These are phyloP conservation scores for Thalpophila matura DNA, from an alignment of 2,888 invertebrate species.

Conservation along the genomic window DNA sequence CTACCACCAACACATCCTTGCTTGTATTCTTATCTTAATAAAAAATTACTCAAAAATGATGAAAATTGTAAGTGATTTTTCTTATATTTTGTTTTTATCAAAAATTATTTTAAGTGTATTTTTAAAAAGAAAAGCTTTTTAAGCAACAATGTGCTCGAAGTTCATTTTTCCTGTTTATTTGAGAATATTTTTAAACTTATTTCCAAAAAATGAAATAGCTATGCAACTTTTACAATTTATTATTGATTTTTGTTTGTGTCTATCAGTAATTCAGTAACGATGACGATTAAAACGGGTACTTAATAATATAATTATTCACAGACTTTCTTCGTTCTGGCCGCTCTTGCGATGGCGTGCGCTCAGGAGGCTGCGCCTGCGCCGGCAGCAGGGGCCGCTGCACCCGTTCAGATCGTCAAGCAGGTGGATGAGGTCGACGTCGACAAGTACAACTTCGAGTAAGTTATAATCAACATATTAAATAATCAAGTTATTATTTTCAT, in stretches of 20 bases:
- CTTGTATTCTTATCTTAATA: slow-evolving; percentile 31
- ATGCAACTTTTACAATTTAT: no score
- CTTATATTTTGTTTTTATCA: neutral
- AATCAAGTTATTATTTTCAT: no score
- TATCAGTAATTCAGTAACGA: neutral
- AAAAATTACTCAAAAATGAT: slow-evolving; percentile 77
- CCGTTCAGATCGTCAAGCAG: slow-evolving; percentile 91
- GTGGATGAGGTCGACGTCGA: slow-evolving; percentile 91
- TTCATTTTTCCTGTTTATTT: no score
- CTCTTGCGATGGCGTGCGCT: slow-evolving; percentile 78
- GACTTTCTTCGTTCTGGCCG: slow-evolving; percentile 80
- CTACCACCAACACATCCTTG: slow-evolving; percentile 73
- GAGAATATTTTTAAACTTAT: no score
- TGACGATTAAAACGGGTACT: neutral
- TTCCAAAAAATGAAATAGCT: no score
- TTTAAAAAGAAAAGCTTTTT: no score
- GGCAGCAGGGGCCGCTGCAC: slow-evolving; percentile 64
- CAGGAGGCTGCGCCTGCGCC: slow-evolving; percentile 72
- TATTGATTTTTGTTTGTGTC: no score
- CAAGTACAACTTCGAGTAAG: slow-evolving; percentile 93
- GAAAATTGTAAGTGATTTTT: slow-evolving; percentile 82
- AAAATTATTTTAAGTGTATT: neutral
- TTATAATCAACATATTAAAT: slow-evolving; percentile 29
- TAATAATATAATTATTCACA: slow-evolving; percentile 54
- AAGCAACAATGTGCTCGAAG: no score